Percentiles rank a stretch among this genome's conserved stretches.
These are phyloP conservation scores for Tetrax tetrax DNA, from an alignment of 2,113 vertebrate species.

Conservation along the genomic window DNA sequence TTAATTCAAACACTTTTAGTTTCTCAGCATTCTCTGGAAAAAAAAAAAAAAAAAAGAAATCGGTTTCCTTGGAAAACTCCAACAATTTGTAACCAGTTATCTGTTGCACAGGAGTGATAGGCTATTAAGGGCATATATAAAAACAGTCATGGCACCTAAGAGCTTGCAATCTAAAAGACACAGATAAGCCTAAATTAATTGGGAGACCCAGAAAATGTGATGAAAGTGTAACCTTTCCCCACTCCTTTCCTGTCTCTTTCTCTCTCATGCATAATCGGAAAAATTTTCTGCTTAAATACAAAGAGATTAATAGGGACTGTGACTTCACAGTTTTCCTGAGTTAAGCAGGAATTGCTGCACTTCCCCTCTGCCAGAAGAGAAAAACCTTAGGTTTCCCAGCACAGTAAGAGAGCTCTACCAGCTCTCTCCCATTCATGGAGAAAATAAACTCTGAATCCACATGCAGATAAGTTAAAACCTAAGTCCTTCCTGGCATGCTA, in stretches of 20 bases:
- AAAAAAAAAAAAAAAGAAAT: not conserved
- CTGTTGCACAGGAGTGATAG: not conserved
- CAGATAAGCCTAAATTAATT: conserved; percentile 36
- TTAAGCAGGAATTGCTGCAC: not conserved
- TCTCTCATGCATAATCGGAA: not conserved
- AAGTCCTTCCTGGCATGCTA: not conserved
- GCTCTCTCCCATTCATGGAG: not conserved
- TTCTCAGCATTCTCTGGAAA: not conserved
- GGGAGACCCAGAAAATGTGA: not conserved
- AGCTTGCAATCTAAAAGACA: not conserved
- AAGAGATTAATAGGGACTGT: not conserved
- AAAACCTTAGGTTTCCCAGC: not conserved
- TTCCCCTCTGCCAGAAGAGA: not conserved
- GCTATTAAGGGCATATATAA: not conserved
- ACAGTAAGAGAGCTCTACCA: not conserved
- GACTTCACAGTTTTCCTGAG: not conserved
- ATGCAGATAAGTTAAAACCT: not conserved
- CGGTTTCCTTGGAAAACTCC: not conserved
- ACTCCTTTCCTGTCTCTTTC: not conserved
- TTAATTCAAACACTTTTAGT: not conserved
- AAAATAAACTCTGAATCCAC: not conserved
- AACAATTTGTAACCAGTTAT: not conserved
- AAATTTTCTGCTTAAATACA: not conserved
- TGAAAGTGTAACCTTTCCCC: not conserved
- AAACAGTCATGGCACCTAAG: not conserved